A percentile compares a stretch with the other conserved stretches of the same genome.
Evolutionary conservation across 1,140 invertebrate genomes (phyloP).

Genomic region (Drosophila sp.): DNA sequence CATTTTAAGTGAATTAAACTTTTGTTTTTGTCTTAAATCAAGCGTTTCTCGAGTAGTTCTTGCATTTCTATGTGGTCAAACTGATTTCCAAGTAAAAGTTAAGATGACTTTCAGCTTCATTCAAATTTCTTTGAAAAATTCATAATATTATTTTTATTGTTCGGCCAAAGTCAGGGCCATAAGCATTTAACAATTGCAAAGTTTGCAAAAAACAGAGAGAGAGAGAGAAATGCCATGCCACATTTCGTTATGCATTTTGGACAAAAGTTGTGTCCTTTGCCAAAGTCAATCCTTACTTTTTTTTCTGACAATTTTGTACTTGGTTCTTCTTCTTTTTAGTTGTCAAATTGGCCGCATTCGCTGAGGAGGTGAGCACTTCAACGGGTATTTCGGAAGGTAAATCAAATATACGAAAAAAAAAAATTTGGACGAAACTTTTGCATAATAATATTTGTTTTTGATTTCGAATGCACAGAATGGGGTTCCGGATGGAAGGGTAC

Average conservation of each 20-base stretch:
- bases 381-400: conserved; percentile 75
- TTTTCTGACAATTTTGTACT: neutral
- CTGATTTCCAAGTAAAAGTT: too few relatives aligned
- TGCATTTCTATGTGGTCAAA: too few relatives aligned
- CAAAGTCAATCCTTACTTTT: conserved; percentile 29
- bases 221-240: neutral
- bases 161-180: neutral
- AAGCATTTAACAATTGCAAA: neutral
- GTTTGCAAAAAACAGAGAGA: neutral
- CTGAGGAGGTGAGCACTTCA: conserved; percentile 62
- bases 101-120: too few relatives aligned
- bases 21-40: too few relatives aligned
- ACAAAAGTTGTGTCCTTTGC: neutral
- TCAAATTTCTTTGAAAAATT: too few relatives aligned
- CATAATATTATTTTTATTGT: too few relatives aligned
- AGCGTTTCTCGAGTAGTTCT: too few relatives aligned
- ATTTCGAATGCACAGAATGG: conserved; percentile 61
- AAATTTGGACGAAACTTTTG: too few relatives aligned
- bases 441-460: neutral
- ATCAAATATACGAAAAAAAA: neutral
- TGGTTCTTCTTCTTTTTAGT: conserved; percentile 52
- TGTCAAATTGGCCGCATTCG: conserved; percentile 57
- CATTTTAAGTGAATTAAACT: too few relatives aligned
- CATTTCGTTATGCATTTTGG: neutral
- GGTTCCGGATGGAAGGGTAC: conserved; percentile 76